Percentiles rank a stretch among this genome's conserved stretches.
Evolutionary conservation across 2,888 invertebrate species (phyloP).

Genomic region (Caenorhabditis sp.): DNA sequence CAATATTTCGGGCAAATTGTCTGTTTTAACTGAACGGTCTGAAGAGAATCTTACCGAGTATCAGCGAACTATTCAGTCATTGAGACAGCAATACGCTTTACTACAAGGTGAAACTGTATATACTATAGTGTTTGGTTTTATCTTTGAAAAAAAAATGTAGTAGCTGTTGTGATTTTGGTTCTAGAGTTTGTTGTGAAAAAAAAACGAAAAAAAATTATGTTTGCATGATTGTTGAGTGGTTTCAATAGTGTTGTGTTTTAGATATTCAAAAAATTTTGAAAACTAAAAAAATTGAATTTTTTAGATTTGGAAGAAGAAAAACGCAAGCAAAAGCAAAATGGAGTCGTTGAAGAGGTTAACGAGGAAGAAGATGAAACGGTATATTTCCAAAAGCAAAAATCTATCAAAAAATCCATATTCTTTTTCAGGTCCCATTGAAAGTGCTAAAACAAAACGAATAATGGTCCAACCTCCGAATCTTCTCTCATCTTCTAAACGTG

Average conservation of each 20-base stretch:
- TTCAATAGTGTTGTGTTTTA: not conserved
- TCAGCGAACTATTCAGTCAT: conserved; percentile 58
- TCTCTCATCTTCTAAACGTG: not conserved
- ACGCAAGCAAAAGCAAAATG: conserved; percentile 35
- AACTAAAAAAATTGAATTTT: conserved; percentile 6
- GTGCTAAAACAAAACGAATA: conserved; percentile 26
- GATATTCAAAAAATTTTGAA: not conserved
- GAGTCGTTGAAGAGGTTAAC: conserved; percentile 39
- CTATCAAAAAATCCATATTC: conserved; percentile 1
- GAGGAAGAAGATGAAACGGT: conserved; percentile 44
- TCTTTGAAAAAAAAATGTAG: not conserved
- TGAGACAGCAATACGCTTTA: conserved; percentile 64
- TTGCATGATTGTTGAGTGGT: conserved; percentile 20
- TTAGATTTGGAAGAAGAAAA: conserved; percentile 54
- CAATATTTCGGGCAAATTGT: conserved; percentile 66
- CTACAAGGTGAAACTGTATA: conserved; percentile 49
- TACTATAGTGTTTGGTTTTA: conserved; percentile 12
- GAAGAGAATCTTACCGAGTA: conserved; percentile 70
- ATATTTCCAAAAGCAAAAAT: conserved; percentile 4
- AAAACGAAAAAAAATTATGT: not conserved
- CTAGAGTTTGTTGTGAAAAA: not conserved
- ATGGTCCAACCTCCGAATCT: not conserved
- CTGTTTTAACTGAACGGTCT: conserved; percentile 67
- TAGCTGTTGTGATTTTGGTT: not conserved
- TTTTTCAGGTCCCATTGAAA: conserved; percentile 35